A percentile compares a stretch with the other conserved stretches of the same genome.
Evolutionary conservation across 2,113 vertebrate species (phyloP).

Genomic region (Peucedramus taeniatus): DNA sequence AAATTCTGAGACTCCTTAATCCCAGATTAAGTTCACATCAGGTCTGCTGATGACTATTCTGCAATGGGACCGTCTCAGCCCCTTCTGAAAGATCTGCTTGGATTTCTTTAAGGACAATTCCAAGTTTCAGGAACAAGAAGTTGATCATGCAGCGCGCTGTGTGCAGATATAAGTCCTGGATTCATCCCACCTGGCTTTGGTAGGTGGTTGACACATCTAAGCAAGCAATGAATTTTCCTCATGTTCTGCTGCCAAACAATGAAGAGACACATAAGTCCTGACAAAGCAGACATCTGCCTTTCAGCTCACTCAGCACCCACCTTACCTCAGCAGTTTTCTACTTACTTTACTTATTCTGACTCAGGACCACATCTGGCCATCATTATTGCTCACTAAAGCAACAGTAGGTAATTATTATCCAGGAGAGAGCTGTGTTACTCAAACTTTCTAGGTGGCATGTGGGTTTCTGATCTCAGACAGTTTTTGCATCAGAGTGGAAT

Average conservation of each 20-base stretch:
- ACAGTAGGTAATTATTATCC: not conserved
- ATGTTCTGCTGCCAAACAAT: not conserved
- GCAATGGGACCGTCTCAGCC: not conserved
- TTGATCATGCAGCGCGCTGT: not conserved
- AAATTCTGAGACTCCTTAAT: not conserved
- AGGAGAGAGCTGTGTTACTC: not conserved
- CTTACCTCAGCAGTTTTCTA: conserved; percentile 43
- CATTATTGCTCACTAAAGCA: conserved; percentile 45
- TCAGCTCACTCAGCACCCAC: conserved; percentile 34
- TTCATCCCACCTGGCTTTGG: not conserved
- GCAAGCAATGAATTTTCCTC: conserved; percentile 14
- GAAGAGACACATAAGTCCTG: conserved; percentile 23
- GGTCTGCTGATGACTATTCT: not conserved
- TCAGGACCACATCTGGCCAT: conserved; percentile 12
- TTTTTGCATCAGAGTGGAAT: conserved; percentile 13
- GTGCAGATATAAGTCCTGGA: not conserved
- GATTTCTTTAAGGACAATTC: not conserved
- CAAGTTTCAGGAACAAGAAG: not conserved
- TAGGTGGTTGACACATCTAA: not conserved
- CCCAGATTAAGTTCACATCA: not conserved
- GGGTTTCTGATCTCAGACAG: conserved; percentile 28
- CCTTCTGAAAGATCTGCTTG: not conserved
- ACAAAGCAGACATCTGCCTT: conserved; percentile 37
- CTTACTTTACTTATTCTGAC: conserved; percentile 8
- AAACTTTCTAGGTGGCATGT: conserved; percentile 6